phyloP scores from a whole-genome alignment of 1,140 invertebrate species.

The Psix sp. region DNA sequence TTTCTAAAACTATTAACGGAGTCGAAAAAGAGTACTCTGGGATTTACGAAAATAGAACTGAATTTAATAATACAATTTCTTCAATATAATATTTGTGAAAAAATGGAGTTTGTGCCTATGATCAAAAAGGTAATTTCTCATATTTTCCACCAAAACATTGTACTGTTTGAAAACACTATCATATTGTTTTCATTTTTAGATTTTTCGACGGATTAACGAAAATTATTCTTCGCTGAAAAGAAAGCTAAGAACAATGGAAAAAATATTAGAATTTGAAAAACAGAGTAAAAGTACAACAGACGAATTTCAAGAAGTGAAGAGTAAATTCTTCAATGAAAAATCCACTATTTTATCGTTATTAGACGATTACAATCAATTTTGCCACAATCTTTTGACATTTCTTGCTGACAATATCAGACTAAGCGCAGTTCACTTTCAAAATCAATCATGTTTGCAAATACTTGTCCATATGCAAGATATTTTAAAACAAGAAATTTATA shows the following conservation, averaged over 20 bases:
- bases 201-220: conserved; percentile 68
- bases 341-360: conserved; percentile 22
- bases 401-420: conserved; percentile 80
- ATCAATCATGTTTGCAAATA: conserved; percentile 81
- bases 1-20: conserved; percentile 85
- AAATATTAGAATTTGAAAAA: conserved; percentile 56
- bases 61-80: conserved; percentile 83
- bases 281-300: conserved; percentile 55
- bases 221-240: conserved; percentile 63
- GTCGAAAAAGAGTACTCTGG: conserved; percentile 85
- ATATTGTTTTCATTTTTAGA: conserved; percentile 52
- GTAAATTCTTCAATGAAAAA: conserved; percentile 9
- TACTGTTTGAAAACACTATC: conserved; percentile 10
- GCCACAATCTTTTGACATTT: conserved; percentile 76
- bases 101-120: conserved; percentile 80
- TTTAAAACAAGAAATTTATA: conserved; percentile 53
- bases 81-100: conserved; percentile 83
- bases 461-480: conserved; percentile 66
- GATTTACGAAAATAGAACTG: conserved; percentile 81
- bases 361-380: conserved; percentile 69
- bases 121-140: conserved; percentile 80
- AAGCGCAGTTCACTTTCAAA: conserved; percentile 84
- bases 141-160: conserved; percentile 37
- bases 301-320: conserved; percentile 29
- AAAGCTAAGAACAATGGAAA: conserved; percentile 56